These are phyloP conservation scores for Standfussiana lucernea DNA, from an alignment of 2,888 invertebrate genomes.

Conservation along the genomic window DNA sequence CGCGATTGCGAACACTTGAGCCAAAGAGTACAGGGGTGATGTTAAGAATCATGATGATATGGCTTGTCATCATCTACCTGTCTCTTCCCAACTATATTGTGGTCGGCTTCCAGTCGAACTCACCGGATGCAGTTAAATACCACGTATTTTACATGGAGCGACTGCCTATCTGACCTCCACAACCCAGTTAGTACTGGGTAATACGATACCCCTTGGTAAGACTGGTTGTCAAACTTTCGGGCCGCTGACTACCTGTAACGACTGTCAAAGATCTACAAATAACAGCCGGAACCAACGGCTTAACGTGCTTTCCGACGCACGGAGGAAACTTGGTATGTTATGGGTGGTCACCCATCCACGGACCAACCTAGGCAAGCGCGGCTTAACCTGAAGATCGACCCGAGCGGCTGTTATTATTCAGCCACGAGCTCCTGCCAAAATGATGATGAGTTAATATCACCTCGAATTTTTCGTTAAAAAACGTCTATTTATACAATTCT, in stretches of 20 bases:
- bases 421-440: neutral
- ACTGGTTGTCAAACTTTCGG: neutral
- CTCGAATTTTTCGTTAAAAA: neutral
- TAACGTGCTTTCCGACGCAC: neutral
- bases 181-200: too few species aligned
- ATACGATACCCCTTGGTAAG: too few species aligned
- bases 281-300: neutral
- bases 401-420: too few species aligned
- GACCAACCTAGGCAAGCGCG: neutral
- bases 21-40: too few species aligned
- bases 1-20: too few species aligned
- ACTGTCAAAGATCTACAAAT: neutral
- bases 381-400: neutral
- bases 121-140: too few species aligned
- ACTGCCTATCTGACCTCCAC: too few species aligned
- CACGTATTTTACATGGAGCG: too few species aligned
- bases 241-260: neutral
- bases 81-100: too few species aligned
- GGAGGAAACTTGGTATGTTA: neutral
- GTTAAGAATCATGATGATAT: too few species aligned
- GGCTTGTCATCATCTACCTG: too few species aligned
- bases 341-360: neutral
- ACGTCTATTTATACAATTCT: slow-evolving; percentile 8
- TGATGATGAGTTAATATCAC: neutral
- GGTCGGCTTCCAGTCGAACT: too few species aligned